Evolutionary conservation across 2,797 vertebrate species (phyloP).

Genomic region (Gambelia wislizenii): DNA sequence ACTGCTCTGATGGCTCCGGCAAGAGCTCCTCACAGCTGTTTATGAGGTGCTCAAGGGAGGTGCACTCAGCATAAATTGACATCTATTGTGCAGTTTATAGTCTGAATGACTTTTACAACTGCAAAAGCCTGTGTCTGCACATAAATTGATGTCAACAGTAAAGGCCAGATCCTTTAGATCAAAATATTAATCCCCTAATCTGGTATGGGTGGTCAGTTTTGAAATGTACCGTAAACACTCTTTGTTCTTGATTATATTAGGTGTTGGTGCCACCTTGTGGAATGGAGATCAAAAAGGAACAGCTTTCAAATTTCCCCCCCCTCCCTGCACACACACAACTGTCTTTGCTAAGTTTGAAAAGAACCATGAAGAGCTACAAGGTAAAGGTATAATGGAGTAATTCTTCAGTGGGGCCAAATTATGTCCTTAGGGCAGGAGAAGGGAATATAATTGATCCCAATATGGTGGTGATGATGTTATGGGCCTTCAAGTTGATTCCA

Average conservation of each 20-base stretch:
- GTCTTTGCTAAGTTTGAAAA: neutral
- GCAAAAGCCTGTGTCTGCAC: constrained; percentile 70
- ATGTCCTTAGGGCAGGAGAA: neutral
- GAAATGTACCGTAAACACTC: constrained; percentile 71
- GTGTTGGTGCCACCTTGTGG: constrained; percentile 78
- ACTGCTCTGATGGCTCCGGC: constrained; percentile 59
- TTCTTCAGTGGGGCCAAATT: neutral
- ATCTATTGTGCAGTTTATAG: constrained; percentile 76
- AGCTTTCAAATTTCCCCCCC: neutral
- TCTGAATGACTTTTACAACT: constrained; percentile 78
- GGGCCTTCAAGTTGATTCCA: no score
- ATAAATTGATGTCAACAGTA: constrained; percentile 81
- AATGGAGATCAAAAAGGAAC: constrained; percentile 57
- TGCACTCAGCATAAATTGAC: constrained; percentile 66
- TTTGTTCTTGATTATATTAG: constrained; percentile 61
- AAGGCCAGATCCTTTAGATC: constrained; percentile 79
- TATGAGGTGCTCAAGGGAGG: constrained; percentile 69
- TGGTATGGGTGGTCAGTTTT: constrained; percentile 75
- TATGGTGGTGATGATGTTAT: no score
- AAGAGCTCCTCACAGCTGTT: constrained; percentile 73
- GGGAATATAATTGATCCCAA: neutral
- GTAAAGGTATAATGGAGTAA: neutral
- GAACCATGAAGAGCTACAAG: neutral
- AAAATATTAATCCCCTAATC: constrained; percentile 81
- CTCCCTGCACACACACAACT: neutral